Base-by-base conservation (phyloP, 2,888 invertebrate species). In the Cerastis leucographa region DNA sequence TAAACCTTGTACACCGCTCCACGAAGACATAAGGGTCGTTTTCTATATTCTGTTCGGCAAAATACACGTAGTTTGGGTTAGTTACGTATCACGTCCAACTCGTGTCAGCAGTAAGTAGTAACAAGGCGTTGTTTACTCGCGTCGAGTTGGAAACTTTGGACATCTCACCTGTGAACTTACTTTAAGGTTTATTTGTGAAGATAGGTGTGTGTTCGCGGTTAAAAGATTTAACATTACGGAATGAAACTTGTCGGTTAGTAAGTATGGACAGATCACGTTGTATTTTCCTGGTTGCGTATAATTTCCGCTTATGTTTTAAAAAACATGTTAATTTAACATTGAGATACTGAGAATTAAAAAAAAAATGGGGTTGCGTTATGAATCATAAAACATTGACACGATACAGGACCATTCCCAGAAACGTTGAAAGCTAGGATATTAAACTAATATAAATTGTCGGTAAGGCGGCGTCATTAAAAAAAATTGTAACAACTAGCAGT, bases 81-180 rank as follows among this genome's bases (percentile, higher is more conserved):
- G 87, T 86, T 78, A 80, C 83, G 80, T 90, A 86, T 90, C 89
- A 89, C 88, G 88, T 89, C 87, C 82, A 82, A 85, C 83, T 86
- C 87, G 85, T 85, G 90, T 91, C 90, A 90, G 90, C 89, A 89
- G 89, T 90, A 91, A 88, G 89, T 89, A 88, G 90, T 90, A 91
- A 88, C 90, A 89, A 89, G 85, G 85, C 89, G 86, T 84, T 93
- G 94, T 93, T 94, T 93, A 92, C 91, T 90, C 85, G 78, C 76
- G 80, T 83, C 76, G 87, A 91, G 89, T 91, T 90, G 79, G 85
- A 89, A 93, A 92, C 90, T 93, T 93, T 84, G 90, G 91, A 91
- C 90, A 91, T 88, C 87, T 90, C 86, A 88, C 89, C 89, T 87
- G 90, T 78, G 88, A 92, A 89, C 88, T 88, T 88, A 89, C 82